A percentile compares a stretch with the other conserved stretches of the same genome.
These are phyloP conservation scores for Pseudocheirus occidentalis DNA, from an alignment of 2,797 vertebrate species.

Conservation along the genomic window DNA sequence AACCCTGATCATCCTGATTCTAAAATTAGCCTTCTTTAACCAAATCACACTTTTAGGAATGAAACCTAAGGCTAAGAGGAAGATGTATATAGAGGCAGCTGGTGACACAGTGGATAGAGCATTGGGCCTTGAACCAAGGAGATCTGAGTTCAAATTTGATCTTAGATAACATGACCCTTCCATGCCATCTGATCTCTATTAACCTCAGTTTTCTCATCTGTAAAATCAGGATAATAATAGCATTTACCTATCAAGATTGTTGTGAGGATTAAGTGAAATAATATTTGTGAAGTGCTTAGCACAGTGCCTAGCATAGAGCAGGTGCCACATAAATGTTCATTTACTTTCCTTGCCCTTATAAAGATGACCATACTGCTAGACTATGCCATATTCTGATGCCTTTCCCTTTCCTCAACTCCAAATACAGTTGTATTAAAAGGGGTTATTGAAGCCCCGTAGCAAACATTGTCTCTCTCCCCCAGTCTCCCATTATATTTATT, in stretches of 20 bases:
- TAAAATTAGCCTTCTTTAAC: neutral
- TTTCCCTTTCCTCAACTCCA: neutral
- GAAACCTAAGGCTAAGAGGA: neutral
- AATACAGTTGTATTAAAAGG: neutral
- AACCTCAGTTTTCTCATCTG: neutral
- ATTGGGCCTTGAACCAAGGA: neutral
- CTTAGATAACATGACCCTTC: neutral
- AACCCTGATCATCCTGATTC: neutral
- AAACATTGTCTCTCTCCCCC: neutral
- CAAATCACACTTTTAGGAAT: neutral
- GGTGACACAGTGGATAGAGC: neutral
- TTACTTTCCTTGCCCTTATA: neutral
- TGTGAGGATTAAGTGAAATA: neutral
- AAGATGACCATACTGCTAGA: neutral
- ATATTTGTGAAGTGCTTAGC: neutral
- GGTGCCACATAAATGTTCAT: neutral
- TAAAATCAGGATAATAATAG: neutral
- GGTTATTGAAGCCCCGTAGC: neutral
- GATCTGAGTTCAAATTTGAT: neutral
- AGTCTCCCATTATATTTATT: neutral
- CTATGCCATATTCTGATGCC: neutral
- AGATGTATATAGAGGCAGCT: neutral
- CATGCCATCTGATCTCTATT: neutral
- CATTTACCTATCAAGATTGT: neutral
- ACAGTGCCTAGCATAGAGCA: neutral